Conservation (phyloP, 1,140 invertebrate genomes). For the Asbolus verrucosus region DNA sequence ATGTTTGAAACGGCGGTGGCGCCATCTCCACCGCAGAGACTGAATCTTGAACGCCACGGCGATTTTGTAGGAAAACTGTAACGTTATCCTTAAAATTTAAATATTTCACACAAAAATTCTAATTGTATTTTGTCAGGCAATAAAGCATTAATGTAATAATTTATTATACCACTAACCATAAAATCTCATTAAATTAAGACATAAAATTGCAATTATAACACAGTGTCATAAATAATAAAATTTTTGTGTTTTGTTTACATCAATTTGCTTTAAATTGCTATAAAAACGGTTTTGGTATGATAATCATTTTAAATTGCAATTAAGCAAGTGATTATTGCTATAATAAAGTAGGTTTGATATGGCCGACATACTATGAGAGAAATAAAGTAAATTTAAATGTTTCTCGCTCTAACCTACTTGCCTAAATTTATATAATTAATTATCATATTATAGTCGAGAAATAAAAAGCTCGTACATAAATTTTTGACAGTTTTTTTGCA, state of each 20-base stretch:
- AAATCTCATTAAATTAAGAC: conserved; percentile 51
- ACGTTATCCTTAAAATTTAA: neutral
- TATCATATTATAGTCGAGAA: too few relatives aligned
- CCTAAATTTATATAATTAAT: too few relatives aligned
- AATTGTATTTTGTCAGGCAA: conserved; percentile 32
- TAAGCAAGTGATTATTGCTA: conserved; percentile 28
- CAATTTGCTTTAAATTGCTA: conserved; percentile 33
- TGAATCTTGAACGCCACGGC: neutral
- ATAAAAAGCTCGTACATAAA: too few relatives aligned
- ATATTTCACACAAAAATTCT: conserved; percentile 5
- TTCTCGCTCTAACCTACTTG: too few relatives aligned
- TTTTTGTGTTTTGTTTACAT: conserved; percentile 38
- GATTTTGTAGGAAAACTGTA: conserved; percentile 7
- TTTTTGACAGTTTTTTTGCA: too few relatives aligned
- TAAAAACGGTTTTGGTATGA: conserved; percentile 29
- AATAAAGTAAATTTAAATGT: too few relatives aligned
- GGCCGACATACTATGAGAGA: too few relatives aligned
- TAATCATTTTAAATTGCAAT: conserved; percentile 32
- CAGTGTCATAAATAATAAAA: conserved; percentile 50
- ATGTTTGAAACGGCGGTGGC: too few relatives aligned
- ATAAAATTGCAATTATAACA: conserved; percentile 52
- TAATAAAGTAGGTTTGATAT: conserved; percentile 16
- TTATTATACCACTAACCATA: conserved; percentile 42
- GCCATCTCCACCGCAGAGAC: conserved; percentile 1
- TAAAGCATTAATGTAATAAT: conserved; percentile 31